These are phyloP conservation scores for Sturmia bella DNA, from an alignment of 2,888 invertebrate species.

Conservation along the genomic window DNA sequence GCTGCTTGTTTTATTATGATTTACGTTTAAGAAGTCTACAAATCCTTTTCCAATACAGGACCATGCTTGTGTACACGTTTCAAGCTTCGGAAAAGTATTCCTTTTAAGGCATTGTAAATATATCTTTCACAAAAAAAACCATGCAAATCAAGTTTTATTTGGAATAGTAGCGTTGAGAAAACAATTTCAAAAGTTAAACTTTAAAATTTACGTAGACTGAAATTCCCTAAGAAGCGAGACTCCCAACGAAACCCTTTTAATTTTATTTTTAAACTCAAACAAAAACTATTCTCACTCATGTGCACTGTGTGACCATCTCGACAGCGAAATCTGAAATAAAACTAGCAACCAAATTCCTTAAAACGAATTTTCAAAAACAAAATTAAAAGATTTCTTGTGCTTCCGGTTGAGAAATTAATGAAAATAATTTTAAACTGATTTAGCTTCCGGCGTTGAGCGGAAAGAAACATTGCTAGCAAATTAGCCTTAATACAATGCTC, in stretches of 20 bases:
- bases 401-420: slow-evolving; percentile 65
- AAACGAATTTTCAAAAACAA: slow-evolving; percentile 16
- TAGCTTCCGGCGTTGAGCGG: slow-evolving; percentile 68
- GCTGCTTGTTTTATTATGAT: too few relatives aligned
- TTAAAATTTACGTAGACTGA: too few relatives aligned
- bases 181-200: too few relatives aligned
- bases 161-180: too few relatives aligned
- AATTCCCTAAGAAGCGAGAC: too few relatives aligned
- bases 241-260: background rate
- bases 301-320: background rate
- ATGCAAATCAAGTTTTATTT: too few relatives aligned
- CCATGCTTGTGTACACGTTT: too few relatives aligned
- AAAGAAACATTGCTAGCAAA: slow-evolving; percentile 67
- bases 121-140: too few relatives aligned
- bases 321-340: background rate
- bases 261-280: background rate
- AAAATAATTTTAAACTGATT: slow-evolving; percentile 70
- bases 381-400: slow-evolving; percentile 41
- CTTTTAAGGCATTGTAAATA: too few relatives aligned
- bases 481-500: slow-evolving; percentile 66
- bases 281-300: background rate
- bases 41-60: too few relatives aligned
- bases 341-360: slow-evolving; percentile 11
- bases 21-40: too few relatives aligned
- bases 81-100: too few relatives aligned